Base-by-base conservation (phyloP, 1,140 invertebrate species). In the Adelges cooleyi region DNA sequence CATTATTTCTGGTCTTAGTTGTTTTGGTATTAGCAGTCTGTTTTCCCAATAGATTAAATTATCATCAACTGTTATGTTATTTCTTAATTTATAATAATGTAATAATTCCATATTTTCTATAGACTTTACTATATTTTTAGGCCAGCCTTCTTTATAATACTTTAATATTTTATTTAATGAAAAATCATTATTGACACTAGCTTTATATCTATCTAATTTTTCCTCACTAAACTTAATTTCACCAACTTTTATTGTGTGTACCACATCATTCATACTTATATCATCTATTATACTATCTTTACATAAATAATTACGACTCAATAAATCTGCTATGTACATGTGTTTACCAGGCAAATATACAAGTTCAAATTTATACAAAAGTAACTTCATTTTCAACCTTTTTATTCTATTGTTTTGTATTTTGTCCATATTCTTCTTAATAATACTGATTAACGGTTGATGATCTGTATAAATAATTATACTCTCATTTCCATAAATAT, bases 361-460 rank as follows among this genome's bases (percentile, higher is more conserved):
- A 25, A 71, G 69, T 38, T 72, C 51, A 27, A 69, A 48, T 48
- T 73, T 70, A 2, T 66, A n/a, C 66, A 70, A 70, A 2, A 70
- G 71, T 46, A 72, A 68, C 13, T 70, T 18, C 48, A 79, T 67
- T 13, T 73, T 69, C 66, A 77, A 71, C 13, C 72, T 66, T 69
- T 78, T 74, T 8, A 79, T 65, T 27, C 77, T 51, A 17, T 69
- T 59, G 9, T 72, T 54, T 17, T 68, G 22, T 18, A 52, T 6
- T 52, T 52, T 52, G 6, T 52, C 50, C 33, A 52, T 9, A 18
- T 9, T 29, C 10, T 52, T 52, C 11, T 18, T 52, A 8, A 52
- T 27, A 17, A 52, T 52, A 17, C 15, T 29, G 9, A 52, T 27
- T 17, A 52, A 52, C 18, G 50, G 25, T 33, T 52, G 50, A 18